Conservation (phyloP, 2,797 vertebrate genomes). For the Phoebastria nigripes region DNA sequence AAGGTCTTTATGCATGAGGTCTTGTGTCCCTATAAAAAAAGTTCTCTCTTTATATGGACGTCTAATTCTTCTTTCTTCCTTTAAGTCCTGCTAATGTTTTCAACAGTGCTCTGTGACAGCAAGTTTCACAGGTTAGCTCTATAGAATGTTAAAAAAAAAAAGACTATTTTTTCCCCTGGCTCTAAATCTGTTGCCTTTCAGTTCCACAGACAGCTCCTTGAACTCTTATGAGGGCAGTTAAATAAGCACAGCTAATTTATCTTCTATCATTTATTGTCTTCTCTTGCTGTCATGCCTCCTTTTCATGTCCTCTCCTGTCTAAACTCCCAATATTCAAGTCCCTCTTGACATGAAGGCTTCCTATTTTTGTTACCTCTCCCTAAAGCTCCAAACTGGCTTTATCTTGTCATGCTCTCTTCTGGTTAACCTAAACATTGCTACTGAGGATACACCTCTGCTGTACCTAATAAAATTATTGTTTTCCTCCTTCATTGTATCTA, state of each 20-base stretch:
- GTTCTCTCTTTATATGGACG: not conserved
- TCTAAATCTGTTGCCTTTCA: not conserved
- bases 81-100: not conserved
- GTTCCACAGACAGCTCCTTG: not conserved
- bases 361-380: not conserved
- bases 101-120: not conserved
- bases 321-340: not conserved
- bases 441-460: not conserved
- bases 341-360: not conserved
- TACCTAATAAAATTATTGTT: not conserved
- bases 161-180: not conserved
- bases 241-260: not conserved
- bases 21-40: not conserved
- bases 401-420: not conserved
- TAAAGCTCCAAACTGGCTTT: not conserved
- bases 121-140: not conserved
- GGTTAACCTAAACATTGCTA: not conserved
- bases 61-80: not conserved
- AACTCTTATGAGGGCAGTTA: not conserved
- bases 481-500: not conserved
- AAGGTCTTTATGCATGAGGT: not conserved
- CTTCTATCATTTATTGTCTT: not conserved
- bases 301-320: not conserved
- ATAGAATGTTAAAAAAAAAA: not conserved
- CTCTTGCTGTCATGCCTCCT: not conserved